Evolutionary conservation across 1,140 invertebrate species (phyloP), one percentile per base, ranked within the genome.

Genomic region (Drosophila willistoni): DNA sequence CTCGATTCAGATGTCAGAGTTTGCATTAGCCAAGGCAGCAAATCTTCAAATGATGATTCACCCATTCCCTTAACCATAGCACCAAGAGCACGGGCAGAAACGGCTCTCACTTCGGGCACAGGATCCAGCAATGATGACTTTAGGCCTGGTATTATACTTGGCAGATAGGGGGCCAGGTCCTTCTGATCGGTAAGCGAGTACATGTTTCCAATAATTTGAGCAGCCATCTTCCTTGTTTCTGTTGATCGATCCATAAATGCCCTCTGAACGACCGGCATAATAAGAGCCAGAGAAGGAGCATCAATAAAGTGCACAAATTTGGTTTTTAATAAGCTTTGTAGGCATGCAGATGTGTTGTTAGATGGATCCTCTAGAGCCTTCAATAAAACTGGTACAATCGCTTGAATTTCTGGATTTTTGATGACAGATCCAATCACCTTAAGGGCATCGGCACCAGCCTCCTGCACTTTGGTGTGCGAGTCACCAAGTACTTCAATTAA

Each of bases 221-320:
- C 97, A 22, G 99, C 98, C 97, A 99, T 99, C 94, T 99, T 99
- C 83, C 98, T 94, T 0, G 98, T 99, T 93, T 99, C 98, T 0
- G 98, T 99, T 7, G 97, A 98, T 61, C 98, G 94, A 93, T 99
- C 98, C 93, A 98, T 96, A 92, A 99, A 99, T 7, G 98, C 98
- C 77, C 99, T 93, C 92, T 99, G 97, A 17, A 99, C 98, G 0
- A 99, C 98, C 1, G 99, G 99, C 98, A 99, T 99, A 73, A 99
- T 99, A 13, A 99, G 93, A 68, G 99, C 98, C 4, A 99, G 94
- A 0, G 98, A 99, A 1, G 99, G 98, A 5, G 99, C 97, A 93
- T 99, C 99, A 79, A 99, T 99, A 92, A 99, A 99, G 93, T 99
- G 99, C 47, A 99, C 98, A 93, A 99, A 99, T 92, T 99, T 98